Base-by-base conservation (phyloP, 2,888 invertebrate species). In the Cephus pygmeus region DNA sequence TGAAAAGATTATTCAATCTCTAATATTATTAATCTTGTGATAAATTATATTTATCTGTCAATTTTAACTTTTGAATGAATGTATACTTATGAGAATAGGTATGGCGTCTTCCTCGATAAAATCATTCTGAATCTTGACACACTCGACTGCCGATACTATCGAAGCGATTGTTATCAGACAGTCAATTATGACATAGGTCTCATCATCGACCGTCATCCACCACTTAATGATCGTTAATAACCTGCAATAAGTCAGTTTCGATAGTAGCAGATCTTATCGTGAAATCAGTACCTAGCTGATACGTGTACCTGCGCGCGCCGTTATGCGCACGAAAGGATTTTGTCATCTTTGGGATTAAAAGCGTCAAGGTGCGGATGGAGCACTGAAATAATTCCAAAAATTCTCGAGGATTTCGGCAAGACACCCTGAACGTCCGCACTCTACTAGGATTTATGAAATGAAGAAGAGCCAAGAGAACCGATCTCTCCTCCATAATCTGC, bases 251-350 rank as follows among this genome's bases (percentile, higher is more conserved):
- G 40, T 40, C 4, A 40, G 1, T 40, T 15, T 40, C 0, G 1
- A 15, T 6, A 15, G 12, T 40, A 40, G 1, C 4, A 4, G 40
- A 40, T 6, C 15, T 40, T 15, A 15, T 4, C 1, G 15, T 15
- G 4, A 12, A 40, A 12, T 36, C 12, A 12, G 36, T 12, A 35
- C 11, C 11, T 3, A 36, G 12, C 36, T 4, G 40, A 15, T 1
- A 15, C 4, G 4, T 36, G 56, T 87, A 91, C 91, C 84, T 88
- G 34, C 79, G 11, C 3, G 87, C 81, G n/a, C 90, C 91, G 34
- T 85, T 79, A 69, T 81, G 33, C 34, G 83, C 81, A 3, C 89
- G 73, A 79, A 91, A 91, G 76, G 89, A 87, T 15, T 83, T 76
- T 0, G 87, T 83, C 76, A 90, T 83, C 81, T 83, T 85, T 9